phyloP scores from a whole-genome alignment of 1,140 invertebrate species.

The Cherax quadricarinatus region DNA sequence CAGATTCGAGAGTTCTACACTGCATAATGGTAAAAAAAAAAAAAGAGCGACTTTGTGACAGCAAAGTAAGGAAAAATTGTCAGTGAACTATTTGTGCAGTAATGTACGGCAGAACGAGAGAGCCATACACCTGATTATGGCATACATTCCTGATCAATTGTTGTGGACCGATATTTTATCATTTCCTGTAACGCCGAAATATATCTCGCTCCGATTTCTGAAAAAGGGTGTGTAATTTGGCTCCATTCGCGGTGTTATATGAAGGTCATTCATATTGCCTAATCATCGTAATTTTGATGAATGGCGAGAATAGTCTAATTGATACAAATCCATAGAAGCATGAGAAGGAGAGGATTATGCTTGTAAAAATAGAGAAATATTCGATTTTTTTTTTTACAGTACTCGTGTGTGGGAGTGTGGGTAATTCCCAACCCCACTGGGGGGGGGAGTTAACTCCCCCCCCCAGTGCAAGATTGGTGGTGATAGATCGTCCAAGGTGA shows the following conservation, averaged over 20 bases:
- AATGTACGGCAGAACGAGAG: conserved; percentile 34
- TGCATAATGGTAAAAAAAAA: neutral
- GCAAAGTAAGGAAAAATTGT: conserved; percentile 44
- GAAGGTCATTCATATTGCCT: conserved; percentile 30
- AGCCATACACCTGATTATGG: neutral
- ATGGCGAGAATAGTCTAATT: conserved; percentile 12
- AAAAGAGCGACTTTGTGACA: neutral
- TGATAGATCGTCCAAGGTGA: too few species aligned
- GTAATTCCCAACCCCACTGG: too few species aligned
- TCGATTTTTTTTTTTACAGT: neutral
- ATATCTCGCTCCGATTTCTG: conserved; percentile 44
- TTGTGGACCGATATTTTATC: conserved; percentile 22
- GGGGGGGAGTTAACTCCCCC: neutral
- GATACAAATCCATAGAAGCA: neutral
- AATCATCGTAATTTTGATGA: conserved; percentile 35
- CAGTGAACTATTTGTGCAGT: conserved; percentile 41
- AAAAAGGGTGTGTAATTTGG: conserved; percentile 19
- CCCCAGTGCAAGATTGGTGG: too few species aligned
- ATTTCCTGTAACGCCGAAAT: conserved; percentile 48
- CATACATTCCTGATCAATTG: conserved; percentile 19
- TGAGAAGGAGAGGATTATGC: neutral
- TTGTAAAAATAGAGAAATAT: neutral
- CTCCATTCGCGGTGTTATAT: conserved; percentile 30
- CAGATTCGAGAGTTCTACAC: neutral
- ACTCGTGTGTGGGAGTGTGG: too few species aligned